phyloP scores from a whole-genome alignment of 2,888 invertebrate species.

The Watsonalla cultraria region DNA sequence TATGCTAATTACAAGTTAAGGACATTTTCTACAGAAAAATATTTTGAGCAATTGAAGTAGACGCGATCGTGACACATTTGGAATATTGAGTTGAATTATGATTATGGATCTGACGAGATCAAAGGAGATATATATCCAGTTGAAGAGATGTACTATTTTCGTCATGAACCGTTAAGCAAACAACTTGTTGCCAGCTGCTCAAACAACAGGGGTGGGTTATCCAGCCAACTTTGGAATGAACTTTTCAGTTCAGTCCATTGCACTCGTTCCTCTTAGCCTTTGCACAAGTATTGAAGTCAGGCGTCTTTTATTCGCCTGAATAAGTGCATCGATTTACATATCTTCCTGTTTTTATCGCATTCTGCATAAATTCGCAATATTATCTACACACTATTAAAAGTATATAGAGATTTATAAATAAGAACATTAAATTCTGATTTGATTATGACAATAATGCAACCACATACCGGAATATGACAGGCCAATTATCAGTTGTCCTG shows the following conservation, averaged over 20 bases:
- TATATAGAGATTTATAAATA: too few species aligned
- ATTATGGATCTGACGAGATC: neutral
- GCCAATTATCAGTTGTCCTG: too few species aligned
- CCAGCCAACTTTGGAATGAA: conserved; percentile 21
- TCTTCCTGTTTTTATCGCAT: too few species aligned
- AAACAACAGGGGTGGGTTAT: conserved; percentile 12
- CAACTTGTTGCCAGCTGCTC: conserved; percentile 32
- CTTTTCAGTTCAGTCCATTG: conserved; percentile 34
- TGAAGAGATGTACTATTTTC: conserved; percentile 3
- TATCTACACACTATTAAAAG: too few species aligned
- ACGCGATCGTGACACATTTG: neutral
- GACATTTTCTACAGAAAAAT: neutral
- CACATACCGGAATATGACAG: too few species aligned
- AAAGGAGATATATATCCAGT: conserved; percentile 9
- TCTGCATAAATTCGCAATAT: too few species aligned
- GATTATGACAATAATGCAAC: too few species aligned
- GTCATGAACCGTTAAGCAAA: conserved; percentile 11
- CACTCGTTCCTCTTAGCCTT: conserved; percentile 27
- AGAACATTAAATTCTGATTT: too few species aligned
- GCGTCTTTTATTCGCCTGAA: conserved; percentile 10
- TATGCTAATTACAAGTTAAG: neutral
- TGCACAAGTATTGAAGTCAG: conserved; percentile 28
- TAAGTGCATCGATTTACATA: neutral
- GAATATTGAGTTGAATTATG: conserved; percentile 8
- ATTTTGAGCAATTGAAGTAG: neutral